Base-by-base conservation (phyloP, 2,888 invertebrate genomes). In the Heliconius ethilla region DNA sequence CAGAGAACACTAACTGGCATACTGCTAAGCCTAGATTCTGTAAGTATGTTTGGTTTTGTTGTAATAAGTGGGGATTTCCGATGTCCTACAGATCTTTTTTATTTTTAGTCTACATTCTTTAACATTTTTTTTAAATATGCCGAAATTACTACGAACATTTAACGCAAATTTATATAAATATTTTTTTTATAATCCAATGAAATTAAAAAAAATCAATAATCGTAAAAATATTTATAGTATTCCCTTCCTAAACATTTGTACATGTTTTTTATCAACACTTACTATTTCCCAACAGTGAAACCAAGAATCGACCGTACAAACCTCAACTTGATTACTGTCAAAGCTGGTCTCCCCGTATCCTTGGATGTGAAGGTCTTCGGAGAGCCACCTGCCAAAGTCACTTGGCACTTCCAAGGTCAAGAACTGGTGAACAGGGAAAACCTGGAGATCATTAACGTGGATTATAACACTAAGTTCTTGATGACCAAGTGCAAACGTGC, bases 291-390 rank as follows among this genome's bases (percentile, higher is more conserved):
- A 63, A 82, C 92, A 98, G 98, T 99, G 89, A 98, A 98, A 95
- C 99, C 99, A 78, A 96, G 97, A 86, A 99, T 99, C 89, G 98
- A 99, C 89, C 96, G 98, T 82, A 97, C 97, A 27, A 98, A 98
- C 91, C 93, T 99, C 75, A 97, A 97, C 86, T 96, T 96, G n/a
- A 90, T 98, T 4, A 96, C 96, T 3, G 97, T 99, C 66, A 99
- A 99, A 91, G 97, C 97, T 80, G 99, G 99, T 63, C 96, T 99
- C 67, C 97, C 97, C 0, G 96, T 99, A 70, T 97, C 96, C 37
- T 93, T 99, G 80, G 98, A 99, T 89, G 96, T 99, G 45, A 97
- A 98, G 86, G 97, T 98, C 72, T 97, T 97, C 87, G 99, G 99
- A 80, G 99, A 99, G 92, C 99, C 99, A 11, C 97, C 98, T 76